Evolutionary conservation across 1,140 invertebrate species (phyloP).

Genomic region (Grapholita molesta): DNA sequence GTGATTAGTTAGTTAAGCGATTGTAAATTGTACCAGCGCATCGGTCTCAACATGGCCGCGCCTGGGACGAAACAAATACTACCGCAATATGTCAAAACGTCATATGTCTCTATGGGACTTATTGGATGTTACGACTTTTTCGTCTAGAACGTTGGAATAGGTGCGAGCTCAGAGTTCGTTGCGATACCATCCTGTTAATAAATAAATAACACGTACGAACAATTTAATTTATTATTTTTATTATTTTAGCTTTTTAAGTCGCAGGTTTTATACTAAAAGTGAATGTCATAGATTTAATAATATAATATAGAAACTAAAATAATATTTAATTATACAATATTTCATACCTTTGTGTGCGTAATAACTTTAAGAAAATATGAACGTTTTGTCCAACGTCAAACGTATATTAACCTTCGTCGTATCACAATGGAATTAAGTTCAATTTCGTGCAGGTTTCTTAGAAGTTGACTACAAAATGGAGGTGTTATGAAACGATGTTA

Average conservation of each 20-base stretch:
- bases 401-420: not conserved
- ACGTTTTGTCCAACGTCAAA: not conserved
- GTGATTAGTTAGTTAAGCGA: not conserved
- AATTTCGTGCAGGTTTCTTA: not conserved
- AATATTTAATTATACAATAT: not conserved
- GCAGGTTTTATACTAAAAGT: not conserved
- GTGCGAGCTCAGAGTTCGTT: conserved; percentile 6
- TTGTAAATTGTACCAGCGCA: not conserved
- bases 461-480: not conserved
- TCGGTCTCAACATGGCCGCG: conserved; percentile 6
- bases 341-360: not conserved
- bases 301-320: too few species aligned
- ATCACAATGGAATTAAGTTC: not conserved
- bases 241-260: too few species aligned
- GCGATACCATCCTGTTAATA: conserved; percentile 8
- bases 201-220: not conserved
- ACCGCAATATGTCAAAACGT: not conserved
- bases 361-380: not conserved
- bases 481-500: not conserved
- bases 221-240: not conserved
- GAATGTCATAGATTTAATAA: too few species aligned
- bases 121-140: not conserved
- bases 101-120: not conserved
- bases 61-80: conserved; percentile 3
- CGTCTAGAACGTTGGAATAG: not conserved